Base-by-base conservation (phyloP, 2,797 vertebrate genomes). In the Triplophysa bombifrons region DNA sequence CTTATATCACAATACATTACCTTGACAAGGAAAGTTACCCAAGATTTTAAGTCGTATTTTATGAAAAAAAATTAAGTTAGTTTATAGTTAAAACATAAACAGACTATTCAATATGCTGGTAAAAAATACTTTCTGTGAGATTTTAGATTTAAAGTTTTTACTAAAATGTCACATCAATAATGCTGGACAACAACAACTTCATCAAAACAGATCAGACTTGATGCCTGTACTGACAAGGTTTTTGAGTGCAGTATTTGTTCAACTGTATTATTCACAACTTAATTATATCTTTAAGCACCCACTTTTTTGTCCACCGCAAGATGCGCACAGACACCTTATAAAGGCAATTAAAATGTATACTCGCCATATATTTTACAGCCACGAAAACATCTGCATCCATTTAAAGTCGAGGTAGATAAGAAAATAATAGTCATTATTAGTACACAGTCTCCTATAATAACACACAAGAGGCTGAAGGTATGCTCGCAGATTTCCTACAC, bases 401-500 rank as follows among this genome's bases (percentile, higher is more conserved):
- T 71, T 78, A 64, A 44, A 64, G 76, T 20, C 44, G 67, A 16
- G 46, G 30, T 30, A 63, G 66, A 70, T 69, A 25, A 61, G 65
- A 70, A 72, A 77, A 64, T 78, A 70, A 71, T 53, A 78, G 44
- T 71, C 27, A 55, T 78, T 71, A 78, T 50, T 27, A 22, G 34
- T 44, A 25, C 65, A 50, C 38, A 46, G 41, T 48, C 4, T 11
- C 46, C 13, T 13, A 56, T 76, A 34, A 77, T 67, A 64, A 60
- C 14, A 72, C 4, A 41, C 17, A 22, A 56, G 34, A 72, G 65
- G 30, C 38, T 56, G 61, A 72, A 56, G 17, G 20, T 48, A 50
- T 58, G 63, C 66, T 50, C 22, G 55, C 53, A 78, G 48, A 13
- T 41, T 50, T 64, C 17, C 22, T 65, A 13, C 61, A 73, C 70